A percentile compares a stretch with the other conserved stretches of the same genome.
Evolutionary conservation across 2,113 vertebrate species (phyloP).

Genomic region (Poeciliopsis turrubarensis): DNA sequence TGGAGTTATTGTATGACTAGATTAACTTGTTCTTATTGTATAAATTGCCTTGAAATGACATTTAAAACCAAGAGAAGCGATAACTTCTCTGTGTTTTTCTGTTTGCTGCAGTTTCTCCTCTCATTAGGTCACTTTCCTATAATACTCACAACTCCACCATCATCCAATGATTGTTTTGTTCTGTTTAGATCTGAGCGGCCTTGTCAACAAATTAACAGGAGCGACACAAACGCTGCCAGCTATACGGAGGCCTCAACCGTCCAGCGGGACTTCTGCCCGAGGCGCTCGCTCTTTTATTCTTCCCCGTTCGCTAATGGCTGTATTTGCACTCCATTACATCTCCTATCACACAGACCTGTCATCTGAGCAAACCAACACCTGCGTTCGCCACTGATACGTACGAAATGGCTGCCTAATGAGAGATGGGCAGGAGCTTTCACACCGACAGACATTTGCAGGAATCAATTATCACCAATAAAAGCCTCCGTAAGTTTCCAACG

Average conservation of each 20-base stretch:
- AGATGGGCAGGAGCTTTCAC: constrained; percentile 11
- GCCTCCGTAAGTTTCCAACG: constrained; percentile 5
- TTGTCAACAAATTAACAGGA: constrained; percentile 53
- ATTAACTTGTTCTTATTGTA: no score
- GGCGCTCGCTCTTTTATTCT: constrained; percentile 12
- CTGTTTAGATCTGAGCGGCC: constrained; percentile 47
- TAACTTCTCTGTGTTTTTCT: neutral
- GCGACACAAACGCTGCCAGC: constrained; percentile 22
- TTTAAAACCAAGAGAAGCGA: neutral
- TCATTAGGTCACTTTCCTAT: constrained; percentile 8
- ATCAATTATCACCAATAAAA: constrained; percentile 18
- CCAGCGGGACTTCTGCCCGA: constrained; percentile 19
- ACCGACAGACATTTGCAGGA: constrained; percentile 11
- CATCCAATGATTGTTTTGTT: constrained; percentile 32
- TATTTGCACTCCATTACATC: constrained; percentile 59
- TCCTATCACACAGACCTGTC: constrained; percentile 32
- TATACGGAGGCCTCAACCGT: constrained; percentile 41
- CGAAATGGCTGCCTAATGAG: constrained; percentile 27
- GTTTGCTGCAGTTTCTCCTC: neutral
- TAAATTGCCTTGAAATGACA: no score
- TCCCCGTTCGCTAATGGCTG: constrained; percentile 40
- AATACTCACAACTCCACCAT: constrained; percentile 32
- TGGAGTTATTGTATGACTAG: no score
- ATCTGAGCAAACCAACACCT: constrained; percentile 33
- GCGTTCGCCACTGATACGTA: constrained; percentile 13